Percentiles rank a stretch among this genome's conserved stretches.
These are phyloP conservation scores for Lacerta bilineata DNA, from an alignment of 2,797 vertebrate genomes.

Conservation along the genomic window DNA sequence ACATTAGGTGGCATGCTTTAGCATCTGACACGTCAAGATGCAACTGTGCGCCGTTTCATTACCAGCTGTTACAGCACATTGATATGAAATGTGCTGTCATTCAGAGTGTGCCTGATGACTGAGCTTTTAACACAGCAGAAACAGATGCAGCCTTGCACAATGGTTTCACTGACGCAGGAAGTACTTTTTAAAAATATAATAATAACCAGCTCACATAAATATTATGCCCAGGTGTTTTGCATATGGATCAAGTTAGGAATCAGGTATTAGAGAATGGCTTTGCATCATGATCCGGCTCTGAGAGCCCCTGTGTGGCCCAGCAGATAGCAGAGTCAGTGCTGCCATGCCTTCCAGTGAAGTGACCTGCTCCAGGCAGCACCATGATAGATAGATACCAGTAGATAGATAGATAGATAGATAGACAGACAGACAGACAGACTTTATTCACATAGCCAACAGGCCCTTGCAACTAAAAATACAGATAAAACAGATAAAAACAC, in stretches of 20 bases:
- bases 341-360: too few relatives aligned
- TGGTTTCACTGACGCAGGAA: constrained; percentile 62
- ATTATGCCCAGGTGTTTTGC: constrained; percentile 58
- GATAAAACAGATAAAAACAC: too few relatives aligned
- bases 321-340: too few relatives aligned
- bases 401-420: too few relatives aligned
- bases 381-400: too few relatives aligned
- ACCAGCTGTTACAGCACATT: constrained; percentile 59
- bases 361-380: too few relatives aligned
- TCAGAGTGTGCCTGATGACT: constrained; percentile 59
- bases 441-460: too few relatives aligned
- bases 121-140: constrained; percentile 64
- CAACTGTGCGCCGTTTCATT: constrained; percentile 63
- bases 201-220: not conserved
- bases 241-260: constrained; percentile 60
- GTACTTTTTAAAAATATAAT: constrained; percentile 41
- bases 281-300: constrained; percentile 47
- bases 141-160: constrained; percentile 58
- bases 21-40: constrained; percentile 48
- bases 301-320: not conserved
- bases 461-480: too few relatives aligned
- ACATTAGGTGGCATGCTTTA: constrained; percentile 32
- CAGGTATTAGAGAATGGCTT: constrained; percentile 39
- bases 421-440: too few relatives aligned
- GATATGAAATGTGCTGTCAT: constrained; percentile 53